A percentile compares a stretch with the other conserved stretches of the same genome.
These are phyloP conservation scores for Actinemys pallida DNA, from an alignment of 2,113 vertebrate genomes.

Conservation along the genomic window DNA sequence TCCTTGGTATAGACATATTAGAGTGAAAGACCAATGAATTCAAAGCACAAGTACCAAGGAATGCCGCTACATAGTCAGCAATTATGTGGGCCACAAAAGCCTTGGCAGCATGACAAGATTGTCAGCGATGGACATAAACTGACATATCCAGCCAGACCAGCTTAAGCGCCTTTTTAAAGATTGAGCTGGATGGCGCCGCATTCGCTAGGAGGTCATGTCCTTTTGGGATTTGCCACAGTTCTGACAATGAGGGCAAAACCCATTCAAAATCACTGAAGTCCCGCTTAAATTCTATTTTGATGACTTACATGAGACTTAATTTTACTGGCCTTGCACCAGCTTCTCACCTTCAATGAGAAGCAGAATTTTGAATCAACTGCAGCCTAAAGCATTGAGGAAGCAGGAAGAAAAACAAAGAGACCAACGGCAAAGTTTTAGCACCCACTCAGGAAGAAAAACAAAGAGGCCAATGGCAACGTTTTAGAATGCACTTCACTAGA, in stretches of 20 bases:
- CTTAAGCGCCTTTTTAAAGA: background rate
- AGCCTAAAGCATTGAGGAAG: background rate
- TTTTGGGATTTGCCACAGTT: background rate
- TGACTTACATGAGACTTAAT: background rate
- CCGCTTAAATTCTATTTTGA: rapidly evolving
- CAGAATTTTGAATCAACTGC: background rate
- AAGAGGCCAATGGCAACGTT: rapidly evolving
- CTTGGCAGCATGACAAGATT: background rate
- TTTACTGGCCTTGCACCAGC: background rate
- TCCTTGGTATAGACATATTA: background rate
- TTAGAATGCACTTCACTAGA: background rate
- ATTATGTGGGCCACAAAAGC: background rate
- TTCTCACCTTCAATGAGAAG: background rate
- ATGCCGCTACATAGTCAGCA: background rate
- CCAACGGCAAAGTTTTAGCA: rapidly evolving
- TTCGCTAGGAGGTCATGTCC: background rate
- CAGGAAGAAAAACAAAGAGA: rapidly evolving
- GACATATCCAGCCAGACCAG: background rate
- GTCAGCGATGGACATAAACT: background rate
- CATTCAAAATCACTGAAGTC: background rate
- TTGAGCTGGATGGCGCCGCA: background rate
- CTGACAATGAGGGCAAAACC: background rate
- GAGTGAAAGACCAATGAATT: background rate
- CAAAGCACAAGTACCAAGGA: background rate
- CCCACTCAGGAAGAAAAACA: no score